Evolutionary conservation across 2,888 invertebrate genomes (phyloP), one percentile per base, ranked within the genome.

Genomic region (Willowsia nigromaculata): DNA sequence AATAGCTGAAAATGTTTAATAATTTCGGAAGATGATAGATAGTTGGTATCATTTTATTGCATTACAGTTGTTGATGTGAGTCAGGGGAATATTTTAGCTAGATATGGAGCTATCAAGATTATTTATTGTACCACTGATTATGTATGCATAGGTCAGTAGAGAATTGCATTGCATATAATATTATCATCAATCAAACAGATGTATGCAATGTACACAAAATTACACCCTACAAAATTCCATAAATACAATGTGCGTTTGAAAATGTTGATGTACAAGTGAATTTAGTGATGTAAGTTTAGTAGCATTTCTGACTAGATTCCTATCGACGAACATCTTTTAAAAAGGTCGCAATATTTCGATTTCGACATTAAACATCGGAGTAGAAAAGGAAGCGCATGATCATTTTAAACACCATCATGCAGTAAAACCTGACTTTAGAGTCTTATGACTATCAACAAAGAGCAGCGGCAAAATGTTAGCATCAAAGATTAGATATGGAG

Each of bases 191-290:
- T 22, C 40, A 40, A 7, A 40, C 15, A 30, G 9, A 0, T 68
- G 13, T 65, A 71, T 71, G 40, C 40, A 37, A 25, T 6, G 7
- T 68, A 40, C 40, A 13, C 15, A 22, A 13, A 13, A 43, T 74
- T 74, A 43, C 13, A 76, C n/a, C 18, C 5, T 27, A 50, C 11
- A 53, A 30, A n/a, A 18, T 50, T 18, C 27, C 30, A 76, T 43
- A 50, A 76, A 76, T 53, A 76, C 9, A 71, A 43, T 53, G 76
- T 76, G 74, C 74, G 74, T 47, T 7, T 76, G 7, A 11, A 4
- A 47, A 74, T 5, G 25, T 74, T 74, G 47, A 25, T 43, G 71
- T 43, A 37, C 40, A 68, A 25, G 40, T 74, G 13, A 50, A 47
- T 27, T 5, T 4, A 47, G 50, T 74, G 27, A 47, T 50, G 5